These are phyloP conservation scores for Neotoxoptera formosana DNA, from an alignment of 1,140 invertebrate species.

Conservation along the genomic window DNA sequence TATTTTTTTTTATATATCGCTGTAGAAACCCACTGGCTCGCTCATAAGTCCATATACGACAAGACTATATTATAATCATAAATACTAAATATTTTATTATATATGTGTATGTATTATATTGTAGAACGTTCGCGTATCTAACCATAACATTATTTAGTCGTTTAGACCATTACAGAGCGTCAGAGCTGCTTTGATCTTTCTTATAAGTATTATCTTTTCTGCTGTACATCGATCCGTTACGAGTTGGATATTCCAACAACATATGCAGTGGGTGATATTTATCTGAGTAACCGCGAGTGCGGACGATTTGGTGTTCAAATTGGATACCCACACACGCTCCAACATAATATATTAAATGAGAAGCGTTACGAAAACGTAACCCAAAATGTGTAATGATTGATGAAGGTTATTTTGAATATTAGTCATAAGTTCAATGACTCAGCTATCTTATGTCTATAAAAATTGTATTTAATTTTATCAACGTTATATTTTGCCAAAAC, in stretches of 20 bases:
- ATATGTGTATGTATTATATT: no score
- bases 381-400: constrained; percentile 26
- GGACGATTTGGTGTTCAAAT: neutral
- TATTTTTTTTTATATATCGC: neutral
- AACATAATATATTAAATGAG: neutral
- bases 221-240: neutral
- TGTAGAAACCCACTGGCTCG: neutral
- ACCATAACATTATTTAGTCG: neutral
- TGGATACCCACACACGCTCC: constrained; percentile 2
- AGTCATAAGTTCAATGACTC: constrained; percentile 50
- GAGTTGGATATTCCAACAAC: neutral
- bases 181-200: neutral
- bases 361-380: neutral
- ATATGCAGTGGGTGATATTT: constrained; percentile 32
- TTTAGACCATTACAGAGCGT: neutral
- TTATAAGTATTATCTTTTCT: neutral
- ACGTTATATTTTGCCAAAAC: neutral
- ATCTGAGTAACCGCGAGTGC: neutral
- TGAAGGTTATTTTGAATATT: constrained; percentile 19
- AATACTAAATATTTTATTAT: constrained; percentile 9
- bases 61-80: neutral
- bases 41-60: neutral
- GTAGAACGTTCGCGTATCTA: neutral
- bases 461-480: neutral
- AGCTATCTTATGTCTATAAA: neutral